These are phyloP conservation scores for Bibio marci DNA, from an alignment of 2,888 invertebrate genomes.

Conservation along the genomic window DNA sequence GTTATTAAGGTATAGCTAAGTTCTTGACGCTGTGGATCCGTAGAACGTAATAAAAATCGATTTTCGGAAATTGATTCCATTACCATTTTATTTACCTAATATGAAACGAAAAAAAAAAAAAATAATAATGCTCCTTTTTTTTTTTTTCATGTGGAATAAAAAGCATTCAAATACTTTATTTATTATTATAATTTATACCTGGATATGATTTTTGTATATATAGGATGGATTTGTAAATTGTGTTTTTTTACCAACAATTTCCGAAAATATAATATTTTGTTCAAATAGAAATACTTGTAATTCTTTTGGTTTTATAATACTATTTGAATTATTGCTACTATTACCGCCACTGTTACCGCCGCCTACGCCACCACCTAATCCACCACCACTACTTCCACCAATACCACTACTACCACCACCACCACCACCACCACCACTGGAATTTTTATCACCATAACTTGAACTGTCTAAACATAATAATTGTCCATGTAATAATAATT, in stretches of 20 bases:
- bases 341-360: not conserved
- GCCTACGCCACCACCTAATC: no score
- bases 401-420: not conserved
- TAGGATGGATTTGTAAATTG: conserved; percentile 89
- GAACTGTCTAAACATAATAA: conserved; percentile 43
- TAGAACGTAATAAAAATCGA: conserved; percentile 63
- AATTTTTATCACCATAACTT: conserved; percentile 22
- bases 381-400: no score
- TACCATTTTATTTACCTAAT: conserved; percentile 89
- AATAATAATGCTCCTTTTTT: not conserved
- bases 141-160: no score
- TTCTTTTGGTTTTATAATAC: conserved; percentile 43
- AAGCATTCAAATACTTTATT: no score
- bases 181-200: no score
- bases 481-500: conserved; percentile 73
- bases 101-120: not conserved
- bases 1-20: conserved; percentile 68
- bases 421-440: conserved; percentile 5
- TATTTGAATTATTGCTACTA: not conserved
- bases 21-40: conserved; percentile 59
- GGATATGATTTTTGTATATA: conserved; percentile 88
- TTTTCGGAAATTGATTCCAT: conserved; percentile 50
- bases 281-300: conserved; percentile 95
- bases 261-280: conserved; percentile 93
- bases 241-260: conserved; percentile 79